Evolutionary conservation across 2,888 invertebrate species (phyloP).

Genomic region (Phoronis australis): DNA sequence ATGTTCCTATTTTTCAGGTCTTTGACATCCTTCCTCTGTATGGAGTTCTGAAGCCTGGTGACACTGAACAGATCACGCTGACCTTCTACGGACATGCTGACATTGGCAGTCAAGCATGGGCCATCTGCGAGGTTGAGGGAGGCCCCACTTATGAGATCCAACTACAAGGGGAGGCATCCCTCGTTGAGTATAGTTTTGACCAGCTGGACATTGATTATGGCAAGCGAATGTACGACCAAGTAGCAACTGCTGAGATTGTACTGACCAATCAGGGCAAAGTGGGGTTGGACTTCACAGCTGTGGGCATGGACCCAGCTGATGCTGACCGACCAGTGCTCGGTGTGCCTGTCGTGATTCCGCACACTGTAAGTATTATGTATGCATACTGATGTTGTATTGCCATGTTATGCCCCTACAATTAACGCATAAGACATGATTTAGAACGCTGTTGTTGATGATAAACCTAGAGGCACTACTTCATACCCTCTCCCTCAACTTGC

Average conservation of each 20-base stretch:
- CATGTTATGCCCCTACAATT: too few relatives aligned
- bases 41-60: conserved; percentile 49
- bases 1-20: conserved; percentile 35
- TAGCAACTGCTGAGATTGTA: conserved; percentile 38
- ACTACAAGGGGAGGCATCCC: conserved; percentile 49
- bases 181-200: conserved; percentile 48
- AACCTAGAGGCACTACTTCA: too few relatives aligned
- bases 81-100: conserved; percentile 53
- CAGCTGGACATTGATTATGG: conserved; percentile 48
- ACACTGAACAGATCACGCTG: conserved; percentile 51
- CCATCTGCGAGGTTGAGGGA: conserved; percentile 51
- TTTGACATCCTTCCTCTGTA: conserved; percentile 53
- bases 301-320: conserved; percentile 42
- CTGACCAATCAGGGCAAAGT: conserved; percentile 50
- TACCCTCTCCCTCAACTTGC: too few relatives aligned
- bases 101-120: conserved; percentile 46
- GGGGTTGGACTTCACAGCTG: conserved; percentile 45
- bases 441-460: too few relatives aligned
- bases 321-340: conserved; percentile 39
- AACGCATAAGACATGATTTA: too few relatives aligned
- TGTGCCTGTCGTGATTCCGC: conserved; percentile 44
- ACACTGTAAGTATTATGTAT: conserved; percentile 43
- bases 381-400: too few relatives aligned
- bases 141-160: conserved; percentile 50
- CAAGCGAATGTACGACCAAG: conserved; percentile 50